phyloP scores from a whole-genome alignment of 2,888 invertebrate genomes.

The Sericinus montela region DNA sequence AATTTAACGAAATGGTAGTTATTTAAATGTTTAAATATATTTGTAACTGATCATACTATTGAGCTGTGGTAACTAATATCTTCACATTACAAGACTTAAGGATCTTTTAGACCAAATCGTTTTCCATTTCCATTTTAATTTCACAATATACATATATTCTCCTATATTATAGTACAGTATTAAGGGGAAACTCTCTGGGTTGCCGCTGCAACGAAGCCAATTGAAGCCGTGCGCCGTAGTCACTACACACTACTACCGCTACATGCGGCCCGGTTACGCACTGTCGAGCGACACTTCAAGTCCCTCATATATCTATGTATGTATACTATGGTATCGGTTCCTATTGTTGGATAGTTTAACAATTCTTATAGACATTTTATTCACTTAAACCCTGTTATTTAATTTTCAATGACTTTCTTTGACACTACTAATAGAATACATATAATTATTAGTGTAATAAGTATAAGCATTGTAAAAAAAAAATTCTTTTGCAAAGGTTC shows the following conservation, averaged over 20 bases:
- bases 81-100: neutral
- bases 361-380: constrained; percentile 8
- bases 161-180: constrained; percentile 23
- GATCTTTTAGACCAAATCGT: constrained; percentile 14
- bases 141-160: constrained; percentile 19
- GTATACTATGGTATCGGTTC: constrained; percentile 24
- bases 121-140: neutral
- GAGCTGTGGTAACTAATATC: too few species aligned
- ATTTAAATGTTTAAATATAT: too few species aligned
- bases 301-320: constrained; percentile 31
- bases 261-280: constrained; percentile 37
- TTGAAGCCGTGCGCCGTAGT: constrained; percentile 71
- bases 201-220: constrained; percentile 60
- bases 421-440: too few species aligned
- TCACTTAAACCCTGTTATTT: constrained; percentile 12
- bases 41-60: too few species aligned
- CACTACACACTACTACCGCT: constrained; percentile 69
- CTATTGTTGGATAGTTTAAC: constrained; percentile 27
- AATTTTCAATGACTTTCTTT: neutral
- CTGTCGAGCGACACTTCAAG: constrained; percentile 78
- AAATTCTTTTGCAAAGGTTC: too few species aligned
- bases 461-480: too few species aligned
- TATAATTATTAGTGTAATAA: too few species aligned
- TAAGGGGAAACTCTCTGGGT: constrained; percentile 45
- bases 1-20: too few species aligned